Evolutionary conservation across 1,140 invertebrate genomes (phyloP).

Genomic region (Brachionus koreanus): DNA sequence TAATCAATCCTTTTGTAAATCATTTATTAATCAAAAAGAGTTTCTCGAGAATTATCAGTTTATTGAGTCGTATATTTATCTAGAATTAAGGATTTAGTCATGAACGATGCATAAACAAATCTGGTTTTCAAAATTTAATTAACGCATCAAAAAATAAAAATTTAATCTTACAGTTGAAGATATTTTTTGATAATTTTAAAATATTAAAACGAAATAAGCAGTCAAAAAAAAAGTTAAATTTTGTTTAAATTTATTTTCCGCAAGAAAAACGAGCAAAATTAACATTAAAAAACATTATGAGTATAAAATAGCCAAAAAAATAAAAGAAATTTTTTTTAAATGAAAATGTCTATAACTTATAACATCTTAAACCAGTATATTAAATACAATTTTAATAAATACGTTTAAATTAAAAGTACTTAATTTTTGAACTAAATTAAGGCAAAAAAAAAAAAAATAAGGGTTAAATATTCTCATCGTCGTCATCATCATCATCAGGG

Average conservation of each 20-base stretch:
- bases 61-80: too few species aligned
- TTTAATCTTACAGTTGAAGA: too few species aligned
- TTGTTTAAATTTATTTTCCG: neutral
- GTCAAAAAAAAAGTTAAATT: neutral
- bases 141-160: too few species aligned
- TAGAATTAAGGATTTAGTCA: too few species aligned
- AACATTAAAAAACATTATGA: neutral
- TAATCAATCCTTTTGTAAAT: too few species aligned
- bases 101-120: too few species aligned
- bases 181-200: too few species aligned
- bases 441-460: neutral
- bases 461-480: neutral
- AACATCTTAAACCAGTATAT: neutral
- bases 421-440: neutral
- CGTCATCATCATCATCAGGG: slow-evolving; percentile 7
- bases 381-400: neutral
- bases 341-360: neutral
- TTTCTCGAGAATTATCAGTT: too few species aligned
- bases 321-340: neutral
- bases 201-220: neutral
- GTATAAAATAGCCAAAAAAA: neutral
- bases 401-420: neutral
- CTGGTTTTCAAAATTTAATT: too few species aligned
- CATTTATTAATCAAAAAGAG: too few species aligned
- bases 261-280: neutral